Conservation (phyloP, 2,113 vertebrate species). For the Solea solea region DNA sequence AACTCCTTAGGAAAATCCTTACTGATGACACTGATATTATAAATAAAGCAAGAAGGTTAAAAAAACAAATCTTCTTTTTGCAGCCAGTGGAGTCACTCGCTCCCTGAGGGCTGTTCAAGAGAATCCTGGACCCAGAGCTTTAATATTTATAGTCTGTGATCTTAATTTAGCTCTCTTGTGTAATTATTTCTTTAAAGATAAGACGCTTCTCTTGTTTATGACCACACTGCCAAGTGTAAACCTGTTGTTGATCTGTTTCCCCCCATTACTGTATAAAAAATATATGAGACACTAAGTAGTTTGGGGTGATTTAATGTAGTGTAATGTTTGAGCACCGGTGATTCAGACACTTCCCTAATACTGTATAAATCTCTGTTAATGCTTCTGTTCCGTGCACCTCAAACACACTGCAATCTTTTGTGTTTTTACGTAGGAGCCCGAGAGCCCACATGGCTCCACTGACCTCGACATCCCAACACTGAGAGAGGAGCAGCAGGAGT, state of each 20-base stretch:
- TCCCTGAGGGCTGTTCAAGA: too few relatives aligned
- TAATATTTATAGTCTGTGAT: too few relatives aligned
- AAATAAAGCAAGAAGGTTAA: too few relatives aligned
- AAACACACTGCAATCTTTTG: constrained; percentile 2
- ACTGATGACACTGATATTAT: too few relatives aligned
- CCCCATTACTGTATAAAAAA: background rate
- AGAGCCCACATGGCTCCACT: constrained; percentile 59
- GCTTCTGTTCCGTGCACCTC: background rate
- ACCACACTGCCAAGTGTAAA: background rate
- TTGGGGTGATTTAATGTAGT: background rate
- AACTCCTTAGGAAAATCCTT: too few relatives aligned
- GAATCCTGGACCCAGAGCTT: too few relatives aligned
- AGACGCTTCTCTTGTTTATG: constrained; percentile 20
- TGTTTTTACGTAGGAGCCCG: constrained; percentile 68
- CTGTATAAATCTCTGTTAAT: background rate
- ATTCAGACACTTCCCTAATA: background rate
- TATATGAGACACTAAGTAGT: background rate
- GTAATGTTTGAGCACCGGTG: background rate
- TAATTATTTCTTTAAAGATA: background rate
- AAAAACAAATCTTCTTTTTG: too few relatives aligned
- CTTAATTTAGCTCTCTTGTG: background rate
- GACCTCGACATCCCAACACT: constrained; percentile 80
- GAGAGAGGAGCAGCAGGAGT: constrained; percentile 86
- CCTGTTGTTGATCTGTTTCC: background rate
- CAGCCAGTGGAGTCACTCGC: too few relatives aligned